These are phyloP conservation scores for Macroramphosus scolopax DNA, from an alignment of 2,797 vertebrate genomes.

Conservation along the genomic window DNA sequence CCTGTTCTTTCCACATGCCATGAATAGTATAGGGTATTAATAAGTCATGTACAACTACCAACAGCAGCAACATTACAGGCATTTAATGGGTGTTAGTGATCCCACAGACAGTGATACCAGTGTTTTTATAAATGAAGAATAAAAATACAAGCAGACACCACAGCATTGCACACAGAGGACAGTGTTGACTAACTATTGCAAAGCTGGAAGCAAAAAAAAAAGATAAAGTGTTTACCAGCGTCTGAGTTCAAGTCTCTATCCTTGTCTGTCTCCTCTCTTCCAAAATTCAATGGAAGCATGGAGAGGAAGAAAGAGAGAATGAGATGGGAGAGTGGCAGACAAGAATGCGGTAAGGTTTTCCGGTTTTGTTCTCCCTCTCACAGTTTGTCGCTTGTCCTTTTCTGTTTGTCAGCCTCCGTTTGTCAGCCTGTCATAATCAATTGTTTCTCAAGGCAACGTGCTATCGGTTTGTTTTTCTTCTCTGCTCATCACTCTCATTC, in stretches of 20 bases:
- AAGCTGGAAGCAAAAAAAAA: constrained; percentile 9
- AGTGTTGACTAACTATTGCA: constrained; percentile 11
- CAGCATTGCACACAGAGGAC: too few relatives aligned
- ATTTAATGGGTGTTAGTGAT: constrained; percentile 38
- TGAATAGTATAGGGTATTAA: constrained; percentile 57
- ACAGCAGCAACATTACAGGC: constrained; percentile 40
- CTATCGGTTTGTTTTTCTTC: constrained; percentile 23
- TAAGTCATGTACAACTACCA: constrained; percentile 63
- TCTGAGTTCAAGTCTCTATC: constrained; percentile 74
- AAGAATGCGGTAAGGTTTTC: constrained; percentile 33
- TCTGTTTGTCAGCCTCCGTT: constrained; percentile 17
- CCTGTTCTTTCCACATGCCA: constrained; percentile 56
- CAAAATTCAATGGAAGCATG: constrained; percentile 58
- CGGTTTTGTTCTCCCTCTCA: constrained; percentile 24
- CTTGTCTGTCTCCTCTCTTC: constrained; percentile 70
- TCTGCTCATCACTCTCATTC: constrained; percentile 22
- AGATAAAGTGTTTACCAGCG: constrained; percentile 65
- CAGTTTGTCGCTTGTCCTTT: constrained; percentile 10
- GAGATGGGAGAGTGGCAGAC: constrained; percentile 28
- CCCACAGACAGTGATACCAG: constrained; percentile 15
- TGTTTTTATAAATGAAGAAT: too few relatives aligned
- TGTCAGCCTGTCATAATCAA: constrained; percentile 29
- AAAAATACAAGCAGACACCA: constrained; percentile 10
- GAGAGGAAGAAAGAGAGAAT: constrained; percentile 41
- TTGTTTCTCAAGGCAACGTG: constrained; percentile 15